Conservation (phyloP, 2,888 invertebrate genomes). For the Clanis bilineata region DNA sequence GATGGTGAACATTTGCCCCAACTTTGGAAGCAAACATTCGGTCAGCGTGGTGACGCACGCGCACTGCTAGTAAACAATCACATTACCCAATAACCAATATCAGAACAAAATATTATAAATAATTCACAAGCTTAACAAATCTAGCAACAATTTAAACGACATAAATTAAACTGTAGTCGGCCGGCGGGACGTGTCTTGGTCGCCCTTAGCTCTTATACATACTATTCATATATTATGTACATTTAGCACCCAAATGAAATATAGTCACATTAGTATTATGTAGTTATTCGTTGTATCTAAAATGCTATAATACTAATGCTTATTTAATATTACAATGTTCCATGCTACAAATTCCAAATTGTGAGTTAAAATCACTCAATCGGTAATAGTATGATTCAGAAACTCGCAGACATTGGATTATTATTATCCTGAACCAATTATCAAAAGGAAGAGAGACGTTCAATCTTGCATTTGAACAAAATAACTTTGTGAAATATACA, state of each 20-base stretch:
- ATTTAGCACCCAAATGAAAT: neutral
- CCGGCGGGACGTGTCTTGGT: neutral
- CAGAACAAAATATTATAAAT: slow-evolving; percentile 10
- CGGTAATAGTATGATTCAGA: too few relatives aligned
- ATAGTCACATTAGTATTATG: neutral
- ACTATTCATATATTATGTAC: neutral
- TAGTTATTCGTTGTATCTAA: neutral
- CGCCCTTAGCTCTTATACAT: neutral
- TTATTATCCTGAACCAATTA: too few relatives aligned
- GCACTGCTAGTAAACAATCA: slow-evolving; percentile 1
- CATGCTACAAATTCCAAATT: neutral
- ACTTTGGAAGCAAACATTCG: neutral
- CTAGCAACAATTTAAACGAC: slow-evolving; percentile 5
- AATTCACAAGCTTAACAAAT: slow-evolving; percentile 11
- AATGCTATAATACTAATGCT: too few relatives aligned
- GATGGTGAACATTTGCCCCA: neutral
- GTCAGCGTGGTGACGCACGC: neutral
- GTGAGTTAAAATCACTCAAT: too few relatives aligned
- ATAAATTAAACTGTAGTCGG: neutral
- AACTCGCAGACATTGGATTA: too few relatives aligned
- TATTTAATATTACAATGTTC: neutral
- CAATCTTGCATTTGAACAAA: too few relatives aligned
- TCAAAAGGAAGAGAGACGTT: too few relatives aligned
- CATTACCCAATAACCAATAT: slow-evolving; percentile 13
- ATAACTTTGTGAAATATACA: too few relatives aligned